Evolutionary conservation across 2,113 vertebrate species (phyloP).

Genomic region (Atractosteus spatula): DNA sequence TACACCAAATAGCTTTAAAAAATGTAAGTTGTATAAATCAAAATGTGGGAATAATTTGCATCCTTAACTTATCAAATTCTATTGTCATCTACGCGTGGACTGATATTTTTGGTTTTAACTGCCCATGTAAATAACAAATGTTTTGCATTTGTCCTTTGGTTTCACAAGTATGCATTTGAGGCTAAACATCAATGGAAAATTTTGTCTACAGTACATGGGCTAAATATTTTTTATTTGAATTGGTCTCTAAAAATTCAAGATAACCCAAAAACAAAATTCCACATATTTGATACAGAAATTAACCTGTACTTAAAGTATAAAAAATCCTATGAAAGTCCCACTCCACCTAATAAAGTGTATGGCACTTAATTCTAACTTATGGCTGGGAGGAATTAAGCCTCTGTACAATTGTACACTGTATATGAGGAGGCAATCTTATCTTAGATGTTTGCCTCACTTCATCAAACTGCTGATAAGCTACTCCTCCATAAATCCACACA

Average conservation of each 20-base stretch:
- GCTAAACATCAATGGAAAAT: neutral
- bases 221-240: neutral
- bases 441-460: neutral
- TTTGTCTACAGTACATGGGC: neutral
- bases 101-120: neutral
- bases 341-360: neutral
- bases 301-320: neutral
- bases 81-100: neutral
- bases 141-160: slow-evolving; percentile 16
- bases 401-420: slow-evolving; percentile 27
- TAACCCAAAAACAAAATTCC: neutral
- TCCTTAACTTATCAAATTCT: neutral
- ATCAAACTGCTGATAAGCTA: slow-evolving; percentile 26
- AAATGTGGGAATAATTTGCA: neutral
- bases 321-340: neutral
- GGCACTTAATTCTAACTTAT: neutral
- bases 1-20: neutral
- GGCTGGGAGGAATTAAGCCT: neutral
- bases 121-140: slow-evolving; percentile 5
- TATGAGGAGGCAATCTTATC: slow-evolving; percentile 31
- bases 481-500: slow-evolving; percentile 27
- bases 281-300: neutral
- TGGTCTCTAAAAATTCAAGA: neutral
- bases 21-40: neutral
- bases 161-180: slow-evolving; percentile 23